Evolutionary conservation across 2,888 invertebrate genomes (phyloP).

Genomic region (Kuschelorhynchus macadamiae): DNA sequence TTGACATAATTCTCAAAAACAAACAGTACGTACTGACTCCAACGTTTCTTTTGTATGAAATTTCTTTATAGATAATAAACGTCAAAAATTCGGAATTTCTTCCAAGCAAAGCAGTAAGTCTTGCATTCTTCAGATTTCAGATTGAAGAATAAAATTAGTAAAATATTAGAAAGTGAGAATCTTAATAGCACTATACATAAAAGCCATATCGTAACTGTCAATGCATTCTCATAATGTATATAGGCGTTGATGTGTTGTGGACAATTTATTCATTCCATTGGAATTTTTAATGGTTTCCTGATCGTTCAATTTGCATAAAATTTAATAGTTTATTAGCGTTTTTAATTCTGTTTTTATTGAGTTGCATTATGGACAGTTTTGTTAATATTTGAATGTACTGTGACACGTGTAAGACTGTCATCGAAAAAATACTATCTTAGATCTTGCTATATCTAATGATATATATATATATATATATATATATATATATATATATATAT

Average conservation of each 20-base stretch:
- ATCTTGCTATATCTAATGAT: no score
- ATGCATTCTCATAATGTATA: slow-evolving; percentile 31
- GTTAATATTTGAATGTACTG: background rate
- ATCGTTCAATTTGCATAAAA: slow-evolving; percentile 42
- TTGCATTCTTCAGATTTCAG: slow-evolving; percentile 30
- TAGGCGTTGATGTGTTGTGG: slow-evolving; percentile 36
- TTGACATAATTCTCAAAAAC: no score
- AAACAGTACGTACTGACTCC: no score
- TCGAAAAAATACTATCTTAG: no score
- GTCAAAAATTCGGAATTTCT: background rate
- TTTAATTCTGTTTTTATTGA: slow-evolving; percentile 33
- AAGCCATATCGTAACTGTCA: slow-evolving; percentile 45
- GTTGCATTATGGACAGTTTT: background rate
- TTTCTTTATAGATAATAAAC: background rate
- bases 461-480: no score
- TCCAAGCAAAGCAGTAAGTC: background rate
- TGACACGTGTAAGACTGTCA: background rate
- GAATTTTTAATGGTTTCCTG: slow-evolving; percentile 44
- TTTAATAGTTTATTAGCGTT: slow-evolving; percentile 43
- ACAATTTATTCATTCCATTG: slow-evolving; percentile 42
- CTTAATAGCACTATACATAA: slow-evolving; percentile 42
- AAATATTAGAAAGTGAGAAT: slow-evolving; percentile 49
- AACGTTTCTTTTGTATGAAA: background rate
- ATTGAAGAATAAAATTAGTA: slow-evolving; percentile 40
- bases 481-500: no score